Percentiles rank a stretch among this genome's conserved stretches.
phyloP scores from a whole-genome alignment of 2,113 vertebrate genomes.

The Ahaetulla prasina region DNA sequence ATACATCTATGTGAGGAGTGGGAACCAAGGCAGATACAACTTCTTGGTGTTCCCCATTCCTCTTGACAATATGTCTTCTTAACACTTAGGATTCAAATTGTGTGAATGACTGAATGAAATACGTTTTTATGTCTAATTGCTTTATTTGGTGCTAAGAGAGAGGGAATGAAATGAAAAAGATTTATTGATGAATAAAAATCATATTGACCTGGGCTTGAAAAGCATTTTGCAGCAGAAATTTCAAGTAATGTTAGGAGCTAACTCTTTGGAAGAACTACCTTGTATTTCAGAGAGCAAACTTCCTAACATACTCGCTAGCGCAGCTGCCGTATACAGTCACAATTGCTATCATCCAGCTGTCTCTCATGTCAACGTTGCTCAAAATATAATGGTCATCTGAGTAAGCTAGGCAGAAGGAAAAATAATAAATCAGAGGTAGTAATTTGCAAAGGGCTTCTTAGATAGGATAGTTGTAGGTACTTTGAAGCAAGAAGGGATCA shows the following conservation, averaged over 20 bases:
- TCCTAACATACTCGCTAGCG: neutral
- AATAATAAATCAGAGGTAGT: constrained; percentile 10
- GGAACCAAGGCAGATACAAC: neutral
- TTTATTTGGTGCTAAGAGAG: neutral
- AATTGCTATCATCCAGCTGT: neutral
- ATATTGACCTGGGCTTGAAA: neutral
- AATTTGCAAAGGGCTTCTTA: neutral
- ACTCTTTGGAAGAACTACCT: neutral
- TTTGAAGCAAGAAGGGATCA: neutral
- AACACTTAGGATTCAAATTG: neutral
- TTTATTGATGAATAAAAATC: neutral
- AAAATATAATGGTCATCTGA: neutral
- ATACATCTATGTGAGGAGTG: neutral
- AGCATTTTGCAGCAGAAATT: neutral
- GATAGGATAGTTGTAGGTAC: neutral
- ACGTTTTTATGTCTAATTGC: neutral
- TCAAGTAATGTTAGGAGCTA: neutral
- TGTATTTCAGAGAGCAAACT: neutral
- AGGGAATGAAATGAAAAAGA: neutral
- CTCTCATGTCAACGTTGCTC: neutral
- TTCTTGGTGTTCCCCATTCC: neutral
- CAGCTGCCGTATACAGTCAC: constrained; percentile 14
- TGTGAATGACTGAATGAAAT: neutral
- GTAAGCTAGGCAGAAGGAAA: constrained; percentile 9
- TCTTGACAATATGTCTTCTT: neutral